These are phyloP conservation scores for Chymomyza fuscimana DNA, from an alignment of 2,888 invertebrate genomes.

Conservation along the genomic window DNA sequence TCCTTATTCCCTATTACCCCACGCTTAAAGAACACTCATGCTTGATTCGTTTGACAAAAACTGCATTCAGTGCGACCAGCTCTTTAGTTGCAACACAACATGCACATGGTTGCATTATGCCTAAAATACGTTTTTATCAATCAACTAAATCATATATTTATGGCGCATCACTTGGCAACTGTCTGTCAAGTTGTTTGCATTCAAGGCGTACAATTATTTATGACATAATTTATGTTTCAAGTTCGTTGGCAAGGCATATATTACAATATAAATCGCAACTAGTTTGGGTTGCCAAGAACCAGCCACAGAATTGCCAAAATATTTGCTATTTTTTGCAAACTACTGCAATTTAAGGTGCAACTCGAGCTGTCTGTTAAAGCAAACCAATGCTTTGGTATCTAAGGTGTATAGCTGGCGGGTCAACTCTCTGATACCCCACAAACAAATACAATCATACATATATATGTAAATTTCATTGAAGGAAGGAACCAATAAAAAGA, in stretches of 20 bases:
- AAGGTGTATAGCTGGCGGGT: not conserved
- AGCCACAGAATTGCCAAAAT: not conserved
- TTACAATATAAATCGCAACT: not conserved
- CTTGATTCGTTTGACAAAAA: too few relatives aligned
- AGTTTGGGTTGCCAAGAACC: conserved; percentile 4
- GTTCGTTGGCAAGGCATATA: conserved; percentile 1
- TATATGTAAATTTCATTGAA: not conserved
- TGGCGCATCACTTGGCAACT: conserved; percentile 26
- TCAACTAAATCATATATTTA: not conserved
- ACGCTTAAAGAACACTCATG: too few relatives aligned
- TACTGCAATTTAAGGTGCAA: not conserved
- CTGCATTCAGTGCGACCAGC: too few relatives aligned
- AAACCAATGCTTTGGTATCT: not conserved
- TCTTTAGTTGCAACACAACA: too few relatives aligned
- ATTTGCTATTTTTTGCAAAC: not conserved
- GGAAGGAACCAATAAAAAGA: not conserved
- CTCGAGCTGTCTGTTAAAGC: not conserved
- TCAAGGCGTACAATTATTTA: not conserved
- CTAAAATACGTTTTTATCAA: not conserved
- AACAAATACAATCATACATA: not conserved
- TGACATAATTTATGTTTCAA: conserved; percentile 6
- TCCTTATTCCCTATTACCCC: too few relatives aligned
- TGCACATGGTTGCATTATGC: not conserved
- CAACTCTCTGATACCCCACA: not conserved
- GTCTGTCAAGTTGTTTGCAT: conserved; percentile 13